phyloP scores from a whole-genome alignment of 2,888 invertebrate genomes.

The Halictus quadricinctus region DNA sequence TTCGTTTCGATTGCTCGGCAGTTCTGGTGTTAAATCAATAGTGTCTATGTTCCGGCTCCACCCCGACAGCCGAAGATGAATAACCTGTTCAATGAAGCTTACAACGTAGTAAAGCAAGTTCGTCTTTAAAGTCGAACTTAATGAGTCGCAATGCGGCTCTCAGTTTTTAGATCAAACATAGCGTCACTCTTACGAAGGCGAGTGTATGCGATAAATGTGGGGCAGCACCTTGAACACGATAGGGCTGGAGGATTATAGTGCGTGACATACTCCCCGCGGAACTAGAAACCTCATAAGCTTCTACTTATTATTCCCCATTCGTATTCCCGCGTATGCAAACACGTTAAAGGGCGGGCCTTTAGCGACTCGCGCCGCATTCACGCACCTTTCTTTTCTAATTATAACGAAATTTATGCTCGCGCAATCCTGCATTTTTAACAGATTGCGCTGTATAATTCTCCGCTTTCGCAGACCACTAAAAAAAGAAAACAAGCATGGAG shows the following conservation, averaged over 20 bases:
- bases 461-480: not conserved
- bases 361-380: conserved; percentile 27
- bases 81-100: not conserved
- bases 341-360: conserved; percentile 47
- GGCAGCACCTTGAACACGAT: conserved; percentile 65
- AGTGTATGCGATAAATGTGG: conserved; percentile 47
- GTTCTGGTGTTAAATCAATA: conserved; percentile 15
- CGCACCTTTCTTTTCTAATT: conserved; percentile 12
- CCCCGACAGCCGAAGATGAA: not conserved
- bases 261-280: conserved; percentile 41
- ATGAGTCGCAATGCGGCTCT: conserved; percentile 58
- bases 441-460: not conserved
- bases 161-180: conserved; percentile 47
- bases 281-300: conserved; percentile 28
- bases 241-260: conserved; percentile 51
- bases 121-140: conserved; percentile 34
- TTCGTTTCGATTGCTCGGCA: conserved; percentile 1
- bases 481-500: not conserved
- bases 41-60: not conserved
- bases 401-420: not conserved
- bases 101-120: not conserved
- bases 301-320: conserved; percentile 20
- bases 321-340: conserved; percentile 36
- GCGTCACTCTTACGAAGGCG: conserved; percentile 19
- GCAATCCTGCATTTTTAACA: not conserved